Evolutionary conservation across 2,113 vertebrate genomes (phyloP).

Genomic region (Paralichthys olivaceus): DNA sequence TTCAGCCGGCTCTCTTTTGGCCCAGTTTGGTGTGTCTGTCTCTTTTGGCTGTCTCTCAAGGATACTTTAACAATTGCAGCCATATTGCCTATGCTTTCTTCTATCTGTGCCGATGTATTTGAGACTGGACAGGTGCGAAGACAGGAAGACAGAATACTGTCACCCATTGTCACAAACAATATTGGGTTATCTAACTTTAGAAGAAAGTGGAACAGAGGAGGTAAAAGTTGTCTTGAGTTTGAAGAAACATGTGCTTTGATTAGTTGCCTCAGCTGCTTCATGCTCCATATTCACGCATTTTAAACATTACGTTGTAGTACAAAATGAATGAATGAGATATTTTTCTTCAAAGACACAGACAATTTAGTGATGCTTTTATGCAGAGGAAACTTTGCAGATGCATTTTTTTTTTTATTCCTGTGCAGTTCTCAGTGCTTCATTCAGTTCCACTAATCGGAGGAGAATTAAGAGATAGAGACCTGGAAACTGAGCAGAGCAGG

Average conservation of each 20-base stretch:
- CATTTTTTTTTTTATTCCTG: slow-evolving; percentile 41
- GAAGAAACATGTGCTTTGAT: slow-evolving; percentile 33
- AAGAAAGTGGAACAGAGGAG: slow-evolving; percentile 45
- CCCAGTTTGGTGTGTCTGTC: slow-evolving; percentile 71
- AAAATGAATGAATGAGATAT: slow-evolving; percentile 29
- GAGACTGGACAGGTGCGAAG: slow-evolving; percentile 64
- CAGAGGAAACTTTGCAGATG: slow-evolving; percentile 53
- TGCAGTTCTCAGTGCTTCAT: slow-evolving; percentile 36
- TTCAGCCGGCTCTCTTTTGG: slow-evolving; percentile 67
- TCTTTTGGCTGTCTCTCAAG: slow-evolving; percentile 80
- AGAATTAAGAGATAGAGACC: slow-evolving; percentile 72
- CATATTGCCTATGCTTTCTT: slow-evolving; percentile 58
- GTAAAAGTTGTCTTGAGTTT: slow-evolving; percentile 40
- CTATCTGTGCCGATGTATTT: slow-evolving; percentile 54
- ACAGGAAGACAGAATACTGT: slow-evolving; percentile 66
- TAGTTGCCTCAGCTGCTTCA: slow-evolving; percentile 21
- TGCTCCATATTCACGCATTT: slow-evolving; percentile 20
- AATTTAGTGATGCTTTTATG: slow-evolving; percentile 42
- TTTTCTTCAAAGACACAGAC: slow-evolving; percentile 44
- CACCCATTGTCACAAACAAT: slow-evolving; percentile 58
- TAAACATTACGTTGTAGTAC: slow-evolving; percentile 11
- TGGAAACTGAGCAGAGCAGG: slow-evolving; percentile 63
- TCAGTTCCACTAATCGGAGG: slow-evolving; percentile 61
- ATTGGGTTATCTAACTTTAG: slow-evolving; percentile 60
- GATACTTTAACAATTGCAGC: slow-evolving; percentile 73